Base-by-base conservation (phyloP, 2,113 vertebrate species). In the Mesoclemmys tuberculata region DNA sequence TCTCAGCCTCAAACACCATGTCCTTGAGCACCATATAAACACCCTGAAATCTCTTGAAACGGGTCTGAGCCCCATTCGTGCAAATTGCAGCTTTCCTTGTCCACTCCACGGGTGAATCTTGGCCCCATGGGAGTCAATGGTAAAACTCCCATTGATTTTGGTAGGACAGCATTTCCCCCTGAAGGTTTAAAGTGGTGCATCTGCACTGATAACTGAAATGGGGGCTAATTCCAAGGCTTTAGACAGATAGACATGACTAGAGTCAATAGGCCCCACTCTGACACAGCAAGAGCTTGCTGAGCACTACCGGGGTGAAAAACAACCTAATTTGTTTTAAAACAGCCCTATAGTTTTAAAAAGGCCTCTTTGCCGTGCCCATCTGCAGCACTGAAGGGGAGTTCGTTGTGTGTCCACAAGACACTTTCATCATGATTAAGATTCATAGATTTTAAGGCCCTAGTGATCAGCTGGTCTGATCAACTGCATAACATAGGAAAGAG, bases 1-100 rank as follows among this genome's bases (percentile, higher is more conserved):
- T 71, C 24, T 10, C 35, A 71, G 35, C 86, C 84, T 35, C 11
- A 54, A 90, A 89, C 51, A 12, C 10, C 79, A 1, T 5, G 2
- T 92, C 71, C 2, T 85, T 81, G 90, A 2, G 46, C 51, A 0
- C 31, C 93, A 94, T 89, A 90, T 90, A 92, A 93, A 94, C 74
- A 18, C 93, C 51, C 84, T 80, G 26, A 93, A 92, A 90, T 46
- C 93, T 93, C 94, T 95, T 52, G 41, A 77, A 46, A 44, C 41
- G 27, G 38, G 22, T 46, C n/a, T 71, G 10, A 5, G 19, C 35
- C n/a, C 9, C 19, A 4, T 21, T 19, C 8, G 18, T 21, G 35
- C 38, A 27, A 44, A 46, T 29, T 46, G 41, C 7, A 46, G 41
- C 13, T 77, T 27, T 26, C 74, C 41, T 77, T 75, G 41, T 12